phyloP scores from a whole-genome alignment of 2,113 vertebrate species.

The Stegastes partitus region DNA sequence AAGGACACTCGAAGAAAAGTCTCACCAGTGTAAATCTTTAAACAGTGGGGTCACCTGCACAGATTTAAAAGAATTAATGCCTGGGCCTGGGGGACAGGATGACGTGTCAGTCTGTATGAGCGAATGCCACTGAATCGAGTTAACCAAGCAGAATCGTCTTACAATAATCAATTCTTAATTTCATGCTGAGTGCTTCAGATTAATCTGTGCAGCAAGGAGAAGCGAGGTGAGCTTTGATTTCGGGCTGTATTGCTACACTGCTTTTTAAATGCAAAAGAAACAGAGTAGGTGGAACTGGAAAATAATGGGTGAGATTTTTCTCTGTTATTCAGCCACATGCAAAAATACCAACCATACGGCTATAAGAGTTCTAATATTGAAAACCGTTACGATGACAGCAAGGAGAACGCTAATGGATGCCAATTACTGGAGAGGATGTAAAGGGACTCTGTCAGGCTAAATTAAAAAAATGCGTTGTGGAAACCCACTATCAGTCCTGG shows the following conservation, averaged over 20 bases:
- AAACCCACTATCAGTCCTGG: slow-evolving; percentile 17
- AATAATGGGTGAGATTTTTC: slow-evolving; percentile 25
- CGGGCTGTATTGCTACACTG: slow-evolving; percentile 23
- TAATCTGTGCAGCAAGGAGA: slow-evolving; percentile 73
- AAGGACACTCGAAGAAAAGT: slow-evolving; percentile 68
- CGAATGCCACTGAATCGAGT: slow-evolving; percentile 71
- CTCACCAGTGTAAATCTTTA: slow-evolving; percentile 80
- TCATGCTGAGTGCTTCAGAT: slow-evolving; percentile 85
- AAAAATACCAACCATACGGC: slow-evolving; percentile 26
- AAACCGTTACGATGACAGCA: slow-evolving; percentile 32
- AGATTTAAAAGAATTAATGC: slow-evolving; percentile 79
- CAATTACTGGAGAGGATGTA: slow-evolving; percentile 30
- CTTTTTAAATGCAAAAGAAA: slow-evolving; percentile 47
- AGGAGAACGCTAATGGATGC: slow-evolving; percentile 35
- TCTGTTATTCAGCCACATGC: background rate
- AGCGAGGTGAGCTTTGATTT: slow-evolving; percentile 70
- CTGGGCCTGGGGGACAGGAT: slow-evolving; percentile 56
- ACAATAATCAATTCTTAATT: slow-evolving; percentile 88
- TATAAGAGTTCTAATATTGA: slow-evolving; percentile 35
- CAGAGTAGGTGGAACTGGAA: slow-evolving; percentile 25
- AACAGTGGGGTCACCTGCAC: slow-evolving; percentile 78
- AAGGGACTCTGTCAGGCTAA: slow-evolving; percentile 21
- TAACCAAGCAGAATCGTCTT: slow-evolving; percentile 82
- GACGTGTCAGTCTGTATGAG: slow-evolving; percentile 48
- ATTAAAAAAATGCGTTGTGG: slow-evolving; percentile 8